Evolutionary conservation across 2,888 invertebrate species (phyloP), one percentile per base, ranked within the genome.

Genomic region (Tachystola acroxantha): DNA sequence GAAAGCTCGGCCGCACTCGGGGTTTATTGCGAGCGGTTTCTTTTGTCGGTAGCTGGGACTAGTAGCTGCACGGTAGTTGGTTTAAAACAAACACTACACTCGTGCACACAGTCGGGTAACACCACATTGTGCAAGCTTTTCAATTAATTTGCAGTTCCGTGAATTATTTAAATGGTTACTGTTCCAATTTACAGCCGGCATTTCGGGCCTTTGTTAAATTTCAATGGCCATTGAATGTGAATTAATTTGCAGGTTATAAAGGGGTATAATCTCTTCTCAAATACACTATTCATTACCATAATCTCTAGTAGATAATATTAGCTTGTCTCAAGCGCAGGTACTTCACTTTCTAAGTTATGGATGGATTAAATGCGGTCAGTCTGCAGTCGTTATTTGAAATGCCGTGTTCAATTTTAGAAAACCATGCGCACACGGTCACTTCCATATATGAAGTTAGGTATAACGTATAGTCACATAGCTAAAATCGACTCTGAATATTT

Each of bases 31-130:
- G 35, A 29, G 40, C 50, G 35, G 45, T 43, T 45, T 47, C 51
- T 52, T 52, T 55, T 54, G 46, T 45, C 44, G 43, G 43, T 35
- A 40, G 45, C n/a, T n/a, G n/a, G n/a, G n/a, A n/a, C n/a, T n/a
- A n/a, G n/a, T n/a, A n/a, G n/a, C 46, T 53, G 50, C 48, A 52
- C 48, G 43, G 46, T 49, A 40, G 47, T 46, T 49, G 39, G 32
- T 33, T 46, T 36, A 42, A 43, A 34, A 51, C 45, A 46, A 51
- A 49, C 46, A 48, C 10, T 19, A 11, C 11, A 7, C 20, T 36
- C 29, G 22, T 34, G 16, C 28, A 31, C 29, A 28, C 2, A 11
- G 16, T 32, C 27, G 36, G 16, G 25, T 42, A 36, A 37, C 16
- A 10, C 19, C 10, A 12, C 25, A 36, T 42, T 42, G 38, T 38